Evolutionary conservation across 2,888 invertebrate genomes (phyloP), one percentile per base, ranked within the genome.

Genomic region (Lordiphosa fenestrarum): DNA sequence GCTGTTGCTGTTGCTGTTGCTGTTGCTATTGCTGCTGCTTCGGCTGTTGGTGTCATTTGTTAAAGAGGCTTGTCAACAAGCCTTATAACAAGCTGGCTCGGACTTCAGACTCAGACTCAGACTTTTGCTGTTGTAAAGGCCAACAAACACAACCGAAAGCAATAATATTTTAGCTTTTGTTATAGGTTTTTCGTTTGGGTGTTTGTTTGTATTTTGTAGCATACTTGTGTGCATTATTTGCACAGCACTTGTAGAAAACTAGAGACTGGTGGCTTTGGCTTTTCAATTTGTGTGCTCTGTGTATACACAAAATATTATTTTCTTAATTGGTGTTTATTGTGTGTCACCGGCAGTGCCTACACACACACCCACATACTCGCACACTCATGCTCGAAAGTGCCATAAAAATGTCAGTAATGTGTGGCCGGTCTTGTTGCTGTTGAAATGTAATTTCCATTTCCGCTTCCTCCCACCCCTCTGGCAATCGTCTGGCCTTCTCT

Each of bases 31-130:
- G 57, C 66, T 69, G 65, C 71, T 69, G 70, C 59, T 54, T 61
- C 77, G 30, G 30, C 30, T 77, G 84, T 73, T 86, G 86, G 85
- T 86, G 86, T 86, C 86, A 87, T 87, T 86, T 87, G 87, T 82
- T 87, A 86, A 86, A 86, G 86, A 87, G 86, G 87, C 86, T 86
- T 86, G 86, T 86, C 87, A 86, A 86, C 86, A 86, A 83, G 85
- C 71, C 86, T 78, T 81, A 76, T 86, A 85, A 84, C 85, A 83
- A 83, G 73, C 84, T 74, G 69, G 72, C 73, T 77, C 81, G 84
- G 72, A 64, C 78, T 71, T 77, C 53, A 55, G 53, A 58, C 66
- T 64, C 60, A 40, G 52, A 59, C 55, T 59, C 48, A 57, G 38
- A 63, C 53, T 52, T 25, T 25, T 25, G 25, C 57, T 50, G 42